phyloP scores from a whole-genome alignment of 2,113 vertebrate genomes.

The Ia io region DNA sequence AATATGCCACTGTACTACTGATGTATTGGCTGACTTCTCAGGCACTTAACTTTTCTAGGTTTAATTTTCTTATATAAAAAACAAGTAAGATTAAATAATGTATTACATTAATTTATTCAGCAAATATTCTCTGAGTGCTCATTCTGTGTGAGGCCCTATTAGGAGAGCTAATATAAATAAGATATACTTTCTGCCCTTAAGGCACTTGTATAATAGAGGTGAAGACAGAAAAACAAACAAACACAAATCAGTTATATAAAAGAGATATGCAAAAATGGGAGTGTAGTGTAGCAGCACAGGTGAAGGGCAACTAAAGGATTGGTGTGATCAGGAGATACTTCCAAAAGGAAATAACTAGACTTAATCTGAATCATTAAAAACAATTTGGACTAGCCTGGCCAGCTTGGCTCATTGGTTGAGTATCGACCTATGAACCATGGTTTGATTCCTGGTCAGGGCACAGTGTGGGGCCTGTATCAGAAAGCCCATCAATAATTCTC shows the following conservation, averaged over 20 bases:
- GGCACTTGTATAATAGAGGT: background rate
- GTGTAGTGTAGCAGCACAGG: background rate
- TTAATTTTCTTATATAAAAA: constrained; percentile 5
- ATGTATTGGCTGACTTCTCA: background rate
- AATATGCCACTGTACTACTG: background rate
- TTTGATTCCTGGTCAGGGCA: too few relatives aligned
- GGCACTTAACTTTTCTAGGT: background rate
- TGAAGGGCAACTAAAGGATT: background rate
- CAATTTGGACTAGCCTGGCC: background rate
- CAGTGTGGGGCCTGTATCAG: too few relatives aligned
- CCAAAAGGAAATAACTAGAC: background rate
- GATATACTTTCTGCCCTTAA: background rate
- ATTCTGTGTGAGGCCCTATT: background rate
- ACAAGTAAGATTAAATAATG: background rate
- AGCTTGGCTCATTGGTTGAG: too few relatives aligned
- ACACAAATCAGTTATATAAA: background rate
- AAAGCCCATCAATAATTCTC: too few relatives aligned
- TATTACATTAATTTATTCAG: constrained; percentile 17
- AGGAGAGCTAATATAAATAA: background rate
- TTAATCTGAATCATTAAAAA: constrained; percentile 32
- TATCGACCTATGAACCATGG: too few relatives aligned
- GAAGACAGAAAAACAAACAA: background rate
- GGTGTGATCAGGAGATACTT: background rate
- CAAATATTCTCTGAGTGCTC: background rate
- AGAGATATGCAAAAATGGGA: background rate